These are phyloP conservation scores for Omphaloscelis lunosa DNA, from an alignment of 2,888 invertebrate genomes.

Conservation along the genomic window DNA sequence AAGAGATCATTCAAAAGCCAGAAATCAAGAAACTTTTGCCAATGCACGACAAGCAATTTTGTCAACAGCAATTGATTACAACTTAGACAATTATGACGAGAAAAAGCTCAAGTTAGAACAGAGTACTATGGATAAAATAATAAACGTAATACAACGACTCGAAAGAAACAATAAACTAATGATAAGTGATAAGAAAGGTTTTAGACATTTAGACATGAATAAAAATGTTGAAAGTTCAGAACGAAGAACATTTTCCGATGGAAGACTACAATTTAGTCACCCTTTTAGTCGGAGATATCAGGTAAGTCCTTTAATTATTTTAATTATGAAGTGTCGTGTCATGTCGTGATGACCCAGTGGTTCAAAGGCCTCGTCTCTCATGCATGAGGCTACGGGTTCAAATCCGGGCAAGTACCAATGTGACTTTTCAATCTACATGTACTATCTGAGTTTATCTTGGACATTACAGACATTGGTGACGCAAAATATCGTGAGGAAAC, in stretches of 20 bases:
- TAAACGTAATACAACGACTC: neutral
- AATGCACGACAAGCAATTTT: conserved; percentile 7
- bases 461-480: neutral
- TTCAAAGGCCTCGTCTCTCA: neutral
- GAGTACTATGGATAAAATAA: conserved; percentile 5
- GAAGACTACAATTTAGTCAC: conserved; percentile 3
- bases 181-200: neutral
- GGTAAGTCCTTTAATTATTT: conserved; percentile 18
- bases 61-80: neutral
- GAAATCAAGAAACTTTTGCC: conserved; percentile 2
- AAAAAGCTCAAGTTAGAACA: neutral
- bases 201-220: neutral
- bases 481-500: neutral
- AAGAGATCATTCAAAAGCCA: neutral
- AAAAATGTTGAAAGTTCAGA: neutral
- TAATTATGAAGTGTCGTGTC: neutral
- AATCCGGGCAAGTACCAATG: neutral
- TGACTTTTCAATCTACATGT: neutral
- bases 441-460: neutral
- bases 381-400: neutral
- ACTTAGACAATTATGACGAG: conserved; percentile 2
- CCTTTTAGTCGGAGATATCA: neutral
- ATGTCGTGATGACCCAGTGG: neutral
- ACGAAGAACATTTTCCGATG: neutral
- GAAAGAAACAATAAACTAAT: neutral